Evolutionary conservation across 1,140 invertebrate genomes (phyloP), one percentile per base, ranked within the genome.

Genomic region (Cherax quadricarinatus): DNA sequence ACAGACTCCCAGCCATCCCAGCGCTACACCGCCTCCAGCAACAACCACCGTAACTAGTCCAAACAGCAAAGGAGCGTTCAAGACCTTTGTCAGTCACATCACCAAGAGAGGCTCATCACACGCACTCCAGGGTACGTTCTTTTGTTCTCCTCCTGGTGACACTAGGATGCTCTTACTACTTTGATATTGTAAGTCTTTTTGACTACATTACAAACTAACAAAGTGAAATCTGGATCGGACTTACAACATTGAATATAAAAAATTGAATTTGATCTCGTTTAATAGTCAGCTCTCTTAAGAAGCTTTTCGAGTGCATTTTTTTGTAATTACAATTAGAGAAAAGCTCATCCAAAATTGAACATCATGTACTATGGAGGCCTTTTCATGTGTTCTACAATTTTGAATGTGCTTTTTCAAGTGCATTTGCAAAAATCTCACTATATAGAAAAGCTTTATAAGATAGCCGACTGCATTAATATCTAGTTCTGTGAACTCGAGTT

Each of bases 81-180:
- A 93, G 88, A 88, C 85, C 78, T 93, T 93, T 80, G 89, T 93
- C 81, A 93, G 89, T 79, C 84, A 86, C 85, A 93, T 93, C 84
- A 89, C 87, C 51, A 93, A 93, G 89, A 93, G 79, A 82, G 86
- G 88, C 41, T 93, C 92, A 12, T 91, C 92, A 60, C 92, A 93
- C 30, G 84, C 88, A n/a, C 51, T 84, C 21, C 87, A 89, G 84
- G 92, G 92, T 93, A 93, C 80, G 92, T 93, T 91, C n/a, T 80
- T 57, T 80, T 88, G 82, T 53, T 84, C 82, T 62, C 53, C 88
- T 80, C 51, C 14, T 24, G 88, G 60, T 48, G 53, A 30, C 41
- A 24, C 78, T n/a, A 88, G 49, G 57, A 66, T 24, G 30, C 66
- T 88, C 57, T 88, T 57, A 30, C 30, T 14, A 21, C 30, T 41